Evolutionary conservation across 2,888 invertebrate genomes (phyloP).

Genomic region (Lymantria dispar): DNA sequence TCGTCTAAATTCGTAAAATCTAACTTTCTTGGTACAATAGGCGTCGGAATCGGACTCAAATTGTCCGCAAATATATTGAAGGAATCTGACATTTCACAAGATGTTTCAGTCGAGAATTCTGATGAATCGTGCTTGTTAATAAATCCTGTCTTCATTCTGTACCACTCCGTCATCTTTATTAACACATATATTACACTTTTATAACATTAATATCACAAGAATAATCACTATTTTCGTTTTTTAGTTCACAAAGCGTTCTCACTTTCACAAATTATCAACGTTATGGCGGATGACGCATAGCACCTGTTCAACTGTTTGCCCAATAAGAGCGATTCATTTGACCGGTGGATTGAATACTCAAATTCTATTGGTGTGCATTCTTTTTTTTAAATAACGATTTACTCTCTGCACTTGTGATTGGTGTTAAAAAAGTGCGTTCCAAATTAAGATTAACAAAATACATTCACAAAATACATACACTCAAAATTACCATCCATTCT

Average conservation of each 20-base stretch:
- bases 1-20: constrained; percentile 77
- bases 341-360: constrained; percentile 66
- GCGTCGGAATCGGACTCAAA: constrained; percentile 79
- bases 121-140: constrained; percentile 71
- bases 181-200: constrained; percentile 55
- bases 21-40: constrained; percentile 83
- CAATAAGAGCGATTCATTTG: constrained; percentile 59
- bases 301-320: constrained; percentile 63
- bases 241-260: constrained; percentile 54
- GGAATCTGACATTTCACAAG: constrained; percentile 85
- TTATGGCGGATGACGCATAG: constrained; percentile 81
- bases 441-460: too few relatives aligned
- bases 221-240: constrained; percentile 43
- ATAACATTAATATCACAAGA: constrained; percentile 47
- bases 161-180: constrained; percentile 72
- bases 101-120: constrained; percentile 82
- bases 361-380: constrained; percentile 54
- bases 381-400: constrained; percentile 53
- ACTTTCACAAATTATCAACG: constrained; percentile 68
- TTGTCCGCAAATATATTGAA: constrained; percentile 84
- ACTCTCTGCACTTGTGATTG: constrained; percentile 31
- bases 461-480: too few relatives aligned
- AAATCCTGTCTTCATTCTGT: constrained; percentile 68
- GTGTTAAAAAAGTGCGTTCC: constrained; percentile 41
- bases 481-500: too few relatives aligned